These are phyloP conservation scores for Oostethus manadensis DNA, from an alignment of 2,113 vertebrate species.

Conservation along the genomic window DNA sequence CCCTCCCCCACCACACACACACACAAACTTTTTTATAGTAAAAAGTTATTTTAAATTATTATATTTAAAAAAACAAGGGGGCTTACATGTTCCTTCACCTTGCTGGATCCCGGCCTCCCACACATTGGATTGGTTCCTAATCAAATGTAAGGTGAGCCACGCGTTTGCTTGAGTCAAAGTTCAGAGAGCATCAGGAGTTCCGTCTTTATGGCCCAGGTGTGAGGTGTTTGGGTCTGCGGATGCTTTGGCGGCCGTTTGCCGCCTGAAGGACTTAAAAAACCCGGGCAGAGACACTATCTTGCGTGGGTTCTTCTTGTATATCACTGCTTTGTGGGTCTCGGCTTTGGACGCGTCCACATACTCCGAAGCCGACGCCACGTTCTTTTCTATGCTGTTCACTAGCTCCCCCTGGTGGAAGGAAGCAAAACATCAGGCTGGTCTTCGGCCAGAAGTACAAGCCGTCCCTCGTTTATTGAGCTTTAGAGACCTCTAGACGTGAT, in stretches of 20 bases:
- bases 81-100: slow-evolving; percentile 3
- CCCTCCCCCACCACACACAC: too few species aligned
- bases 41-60: neutral
- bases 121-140: neutral
- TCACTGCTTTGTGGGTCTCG: slow-evolving; percentile 77
- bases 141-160: neutral
- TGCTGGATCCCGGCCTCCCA: neutral
- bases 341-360: slow-evolving; percentile 76
- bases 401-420: slow-evolving; percentile 79
- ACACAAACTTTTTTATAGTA: too few species aligned
- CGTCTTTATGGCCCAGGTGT: slow-evolving; percentile 9
- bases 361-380: slow-evolving; percentile 74
- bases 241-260: slow-evolving; percentile 4
- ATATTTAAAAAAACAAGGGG: neutral
- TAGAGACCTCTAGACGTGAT: too few species aligned
- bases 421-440: neutral
- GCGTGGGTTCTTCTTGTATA: slow-evolving; percentile 80
- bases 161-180: slow-evolving; percentile 7
- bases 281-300: slow-evolving; percentile 68
- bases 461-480: too few species aligned
- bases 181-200: slow-evolving; percentile 20
- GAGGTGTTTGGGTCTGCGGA: slow-evolving; percentile 8
- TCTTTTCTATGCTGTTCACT: slow-evolving; percentile 88
- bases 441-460: neutral
- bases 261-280: slow-evolving; percentile 56